Base-by-base conservation (phyloP, 2,888 invertebrate species). In the Lasioglossum leucozonium region DNA sequence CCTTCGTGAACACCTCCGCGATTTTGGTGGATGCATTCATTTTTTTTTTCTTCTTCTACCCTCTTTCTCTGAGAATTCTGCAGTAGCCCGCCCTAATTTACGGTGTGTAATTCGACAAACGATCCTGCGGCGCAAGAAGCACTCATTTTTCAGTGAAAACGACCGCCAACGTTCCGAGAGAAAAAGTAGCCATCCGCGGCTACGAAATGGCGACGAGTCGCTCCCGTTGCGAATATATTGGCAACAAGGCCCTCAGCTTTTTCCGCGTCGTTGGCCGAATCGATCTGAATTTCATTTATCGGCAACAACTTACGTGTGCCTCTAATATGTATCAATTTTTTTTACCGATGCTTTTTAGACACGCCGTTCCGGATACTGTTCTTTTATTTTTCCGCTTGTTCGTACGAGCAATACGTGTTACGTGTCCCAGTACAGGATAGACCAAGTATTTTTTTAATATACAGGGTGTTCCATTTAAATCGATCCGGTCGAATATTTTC, bases 111-210 rank as follows among this genome's bases (percentile, higher is more conserved):
- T 90, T 91, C 89, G 84, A 86, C 87, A 86, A 89, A 86, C 82
- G 85, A 81, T 75, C 74, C 67, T 73, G 73, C 72, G 82, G 47
- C 74, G 87, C 88, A 91, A 90, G 89, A 92, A 92, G 84, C 84
- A 81, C 85, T 89, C 91, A 91, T 92, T 92, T 92, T 92, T 92
- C 91, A 91, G 82, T 73, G 89, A 82, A 80, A 90, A 89, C 89
- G 90, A 86, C 84, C 90, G 82, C 87, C 90, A 84, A 79, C 83
- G 40, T 83, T 72, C 34, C 51, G 44, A 16, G 37, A 67, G 81
- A 85, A 86, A 88, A 88, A 88, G 82, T 82, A 87, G 40, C 69
- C 69, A 77, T 79, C 55, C 72, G 47, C 77, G 79, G 75, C 72
- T 58, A 79, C 55, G 69, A 72, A 85, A 77, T 47, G 69, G 34